Conservation (phyloP, 2,888 invertebrate species). For the Oxyscelio sp. region DNA sequence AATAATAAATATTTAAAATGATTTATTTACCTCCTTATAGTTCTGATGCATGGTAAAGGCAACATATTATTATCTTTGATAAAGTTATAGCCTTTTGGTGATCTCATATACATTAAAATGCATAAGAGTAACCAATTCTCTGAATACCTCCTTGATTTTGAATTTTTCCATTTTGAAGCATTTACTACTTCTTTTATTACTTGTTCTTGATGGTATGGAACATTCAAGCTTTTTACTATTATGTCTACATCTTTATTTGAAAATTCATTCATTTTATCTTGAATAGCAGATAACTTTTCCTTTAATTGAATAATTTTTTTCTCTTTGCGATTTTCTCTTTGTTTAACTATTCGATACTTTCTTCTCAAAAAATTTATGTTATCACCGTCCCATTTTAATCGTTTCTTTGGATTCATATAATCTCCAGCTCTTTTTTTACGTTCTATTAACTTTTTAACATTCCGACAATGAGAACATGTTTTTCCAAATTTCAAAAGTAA, state of each 20-base stretch:
- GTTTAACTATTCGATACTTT: not conserved
- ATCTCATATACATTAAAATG: not conserved
- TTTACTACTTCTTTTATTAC: not conserved
- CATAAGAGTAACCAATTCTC: not conserved
- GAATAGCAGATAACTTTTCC: too few relatives aligned
- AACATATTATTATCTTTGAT: not conserved
- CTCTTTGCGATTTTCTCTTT: not conserved
- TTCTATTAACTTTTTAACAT: not conserved
- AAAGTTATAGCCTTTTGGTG: not conserved
- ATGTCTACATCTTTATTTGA: not conserved
- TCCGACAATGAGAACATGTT: not conserved
- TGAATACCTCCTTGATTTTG: not conserved
- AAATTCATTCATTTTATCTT: not conserved
- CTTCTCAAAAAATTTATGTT: too few relatives aligned
- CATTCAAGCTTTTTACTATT: not conserved
- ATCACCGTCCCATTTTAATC: too few relatives aligned
- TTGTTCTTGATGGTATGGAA: too few relatives aligned
- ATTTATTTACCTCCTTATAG: too few relatives aligned
- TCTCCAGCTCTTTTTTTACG: not conserved
- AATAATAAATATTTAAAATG: too few relatives aligned
- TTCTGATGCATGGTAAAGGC: too few relatives aligned
- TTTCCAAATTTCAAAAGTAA: not conserved
- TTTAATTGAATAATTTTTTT: not conserved
- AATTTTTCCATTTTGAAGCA: not conserved
- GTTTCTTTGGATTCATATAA: too few relatives aligned